Conservation (phyloP, 2,888 invertebrate species). For the Callyntrura guangdongensis region DNA sequence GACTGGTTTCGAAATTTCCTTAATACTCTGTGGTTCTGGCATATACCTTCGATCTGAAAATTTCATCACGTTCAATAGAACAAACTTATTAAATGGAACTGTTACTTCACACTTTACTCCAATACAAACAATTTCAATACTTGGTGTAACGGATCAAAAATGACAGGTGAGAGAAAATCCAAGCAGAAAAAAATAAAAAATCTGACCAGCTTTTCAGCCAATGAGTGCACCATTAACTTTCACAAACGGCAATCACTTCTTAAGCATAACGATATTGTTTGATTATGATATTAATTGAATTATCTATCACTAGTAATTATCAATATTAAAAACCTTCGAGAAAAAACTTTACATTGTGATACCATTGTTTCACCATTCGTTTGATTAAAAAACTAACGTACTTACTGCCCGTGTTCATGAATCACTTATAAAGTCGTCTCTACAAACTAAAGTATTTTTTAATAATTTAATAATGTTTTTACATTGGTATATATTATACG, state of each 20-base stretch:
- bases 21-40: slow-evolving; percentile 92
- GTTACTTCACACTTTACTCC: neutral
- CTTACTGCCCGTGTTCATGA: neutral
- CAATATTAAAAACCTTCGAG: slow-evolving; percentile 18
- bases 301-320: slow-evolving; percentile 37
- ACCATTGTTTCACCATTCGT: neutral
- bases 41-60: slow-evolving; percentile 92
- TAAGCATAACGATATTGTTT: slow-evolving; percentile 24
- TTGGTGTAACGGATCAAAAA: slow-evolving; percentile 12
- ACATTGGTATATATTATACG: neutral
- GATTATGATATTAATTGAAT: slow-evolving; percentile 2
- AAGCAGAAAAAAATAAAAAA: slow-evolving; percentile 30
- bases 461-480: neutral
- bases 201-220: slow-evolving; percentile 26
- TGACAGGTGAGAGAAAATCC: slow-evolving; percentile 37
- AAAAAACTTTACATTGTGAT: neutral
- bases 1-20: slow-evolving; percentile 89
- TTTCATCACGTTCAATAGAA: neutral
- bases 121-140: slow-evolving; percentile 15
- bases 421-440: slow-evolving; percentile 6
- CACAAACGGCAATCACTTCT: slow-evolving; percentile 38
- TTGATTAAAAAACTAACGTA: neutral
- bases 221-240: slow-evolving; percentile 31
- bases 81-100: neutral
- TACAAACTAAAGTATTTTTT: slow-evolving; percentile 10